Conservation (phyloP, 2,888 invertebrate genomes). For the Cataglyphis albicans region DNA sequence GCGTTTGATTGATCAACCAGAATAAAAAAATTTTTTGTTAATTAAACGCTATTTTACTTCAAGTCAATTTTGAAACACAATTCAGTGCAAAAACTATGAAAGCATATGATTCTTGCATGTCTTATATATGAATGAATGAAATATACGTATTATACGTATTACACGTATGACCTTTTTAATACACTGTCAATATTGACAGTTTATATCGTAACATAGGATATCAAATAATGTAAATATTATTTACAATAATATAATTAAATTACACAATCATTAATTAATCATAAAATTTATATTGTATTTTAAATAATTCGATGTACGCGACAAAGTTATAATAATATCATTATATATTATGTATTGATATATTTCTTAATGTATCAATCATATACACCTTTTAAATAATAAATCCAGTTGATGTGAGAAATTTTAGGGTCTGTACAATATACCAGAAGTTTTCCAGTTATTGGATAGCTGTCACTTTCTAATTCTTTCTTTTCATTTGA, state of each 20-base stretch:
- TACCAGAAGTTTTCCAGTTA: constrained; percentile 74
- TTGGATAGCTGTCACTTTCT: constrained; percentile 55
- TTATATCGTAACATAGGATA: not conserved
- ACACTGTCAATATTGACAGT: not conserved
- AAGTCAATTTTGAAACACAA: not conserved
- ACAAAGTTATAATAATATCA: constrained; percentile 3
- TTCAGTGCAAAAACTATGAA: too few relatives aligned
- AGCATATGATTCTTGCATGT: not conserved
- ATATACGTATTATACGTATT: not conserved
- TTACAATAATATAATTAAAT: constrained; percentile 3
- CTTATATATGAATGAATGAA: not conserved
- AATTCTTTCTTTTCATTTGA: not conserved
- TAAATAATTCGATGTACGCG: not conserved
- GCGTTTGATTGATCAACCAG: not conserved
- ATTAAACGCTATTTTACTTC: not conserved
- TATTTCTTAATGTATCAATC: not conserved
- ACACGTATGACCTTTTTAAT: not conserved
- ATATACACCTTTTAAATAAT: constrained; percentile 72
- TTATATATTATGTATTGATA: not conserved
- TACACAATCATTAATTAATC: not conserved
- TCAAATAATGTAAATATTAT: not conserved
- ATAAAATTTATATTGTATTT: not conserved
- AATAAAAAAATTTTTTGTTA: not conserved
- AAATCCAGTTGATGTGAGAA: constrained; percentile 73
- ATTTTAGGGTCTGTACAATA: constrained; percentile 67